Evolutionary conservation across 2,113 vertebrate species (phyloP).

Genomic region (Orientallactaga bullata): DNA sequence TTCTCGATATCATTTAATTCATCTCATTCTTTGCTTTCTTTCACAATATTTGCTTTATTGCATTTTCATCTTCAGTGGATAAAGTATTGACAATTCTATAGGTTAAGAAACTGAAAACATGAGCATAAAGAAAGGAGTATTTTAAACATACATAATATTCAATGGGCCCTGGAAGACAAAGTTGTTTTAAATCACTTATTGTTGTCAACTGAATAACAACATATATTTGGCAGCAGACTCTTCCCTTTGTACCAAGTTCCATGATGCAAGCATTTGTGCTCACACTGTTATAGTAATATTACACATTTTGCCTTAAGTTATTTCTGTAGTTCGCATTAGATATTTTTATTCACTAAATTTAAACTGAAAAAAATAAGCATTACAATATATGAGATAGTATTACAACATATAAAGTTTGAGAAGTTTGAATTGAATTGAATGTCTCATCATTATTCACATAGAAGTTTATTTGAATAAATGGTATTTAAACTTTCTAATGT

Average conservation of each 20-base stretch:
- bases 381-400: neutral
- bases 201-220: neutral
- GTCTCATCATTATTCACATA: neutral
- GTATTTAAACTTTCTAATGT: neutral
- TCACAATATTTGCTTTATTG: neutral
- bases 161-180: neutral
- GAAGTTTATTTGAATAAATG: constrained; percentile 17
- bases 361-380: neutral
- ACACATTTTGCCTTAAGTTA: neutral
- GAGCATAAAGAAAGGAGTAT: neutral
- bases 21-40: neutral
- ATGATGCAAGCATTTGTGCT: neutral
- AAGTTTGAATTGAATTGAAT: neutral
- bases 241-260: neutral
- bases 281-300: neutral
- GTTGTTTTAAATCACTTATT: neutral
- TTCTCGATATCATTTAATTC: neutral
- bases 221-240: neutral
- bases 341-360: neutral
- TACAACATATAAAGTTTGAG: neutral
- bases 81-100: neutral
- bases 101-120: neutral
- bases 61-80: constrained; percentile 28
- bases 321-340: neutral
- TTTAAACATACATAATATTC: neutral